phyloP scores from a whole-genome alignment of 2,888 invertebrate genomes.

The Tridacna gigas region DNA sequence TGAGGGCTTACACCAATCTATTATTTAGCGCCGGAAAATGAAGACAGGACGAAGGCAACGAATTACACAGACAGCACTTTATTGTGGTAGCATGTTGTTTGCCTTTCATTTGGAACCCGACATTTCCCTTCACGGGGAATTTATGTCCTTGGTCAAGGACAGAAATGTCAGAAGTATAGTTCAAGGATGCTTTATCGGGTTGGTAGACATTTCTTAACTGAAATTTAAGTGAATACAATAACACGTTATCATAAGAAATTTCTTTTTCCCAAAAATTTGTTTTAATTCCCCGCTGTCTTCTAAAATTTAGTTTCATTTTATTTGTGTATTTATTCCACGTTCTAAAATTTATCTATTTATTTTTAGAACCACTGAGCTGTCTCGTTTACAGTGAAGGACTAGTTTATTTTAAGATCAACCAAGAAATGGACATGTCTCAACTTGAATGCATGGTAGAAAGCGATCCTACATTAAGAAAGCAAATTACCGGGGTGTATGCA shows the following conservation, averaged over 20 bases:
- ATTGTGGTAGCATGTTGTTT: constrained; percentile 39
- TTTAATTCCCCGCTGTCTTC: too few species aligned
- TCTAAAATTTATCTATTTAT: constrained; percentile 2
- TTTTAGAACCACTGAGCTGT: constrained; percentile 32
- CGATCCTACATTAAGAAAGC: constrained; percentile 23
- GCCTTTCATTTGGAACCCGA: constrained; percentile 39
- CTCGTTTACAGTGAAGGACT: constrained; percentile 27
- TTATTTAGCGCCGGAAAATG: constrained; percentile 36
- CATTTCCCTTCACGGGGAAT: constrained; percentile 34
- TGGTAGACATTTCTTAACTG: too few species aligned
- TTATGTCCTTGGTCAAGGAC: constrained; percentile 33
- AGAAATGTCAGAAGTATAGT: constrained; percentile 28
- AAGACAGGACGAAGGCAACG: constrained; percentile 39
- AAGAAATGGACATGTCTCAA: constrained; percentile 30
- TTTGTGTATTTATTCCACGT: too few species aligned
- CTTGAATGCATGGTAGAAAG: constrained; percentile 37
- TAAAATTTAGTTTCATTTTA: too few species aligned
- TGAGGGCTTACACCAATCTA: constrained; percentile 40
- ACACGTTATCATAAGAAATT: too few species aligned
- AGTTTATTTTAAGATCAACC: constrained; percentile 18
- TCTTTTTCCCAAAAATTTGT: too few species aligned
- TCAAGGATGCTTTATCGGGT: constrained; percentile 20
- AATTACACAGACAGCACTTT: constrained; percentile 32
- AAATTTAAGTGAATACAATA: too few species aligned
- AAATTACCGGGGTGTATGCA: constrained; percentile 31